Evolutionary conservation across 2,797 vertebrate genomes (phyloP).

Genomic region (Myripristis jacobus): DNA sequence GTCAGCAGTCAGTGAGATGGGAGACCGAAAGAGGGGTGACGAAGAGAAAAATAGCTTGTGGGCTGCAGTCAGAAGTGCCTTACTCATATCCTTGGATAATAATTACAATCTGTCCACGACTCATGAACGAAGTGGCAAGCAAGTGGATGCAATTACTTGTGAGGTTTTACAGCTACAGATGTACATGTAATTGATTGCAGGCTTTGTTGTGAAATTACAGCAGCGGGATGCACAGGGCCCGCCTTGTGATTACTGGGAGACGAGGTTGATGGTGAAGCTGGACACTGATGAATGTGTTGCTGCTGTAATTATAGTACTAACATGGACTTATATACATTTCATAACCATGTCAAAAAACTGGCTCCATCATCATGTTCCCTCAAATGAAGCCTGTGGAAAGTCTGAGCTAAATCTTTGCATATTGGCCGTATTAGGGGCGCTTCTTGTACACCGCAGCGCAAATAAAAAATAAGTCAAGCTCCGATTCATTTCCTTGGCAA

Average conservation of each 20-base stretch:
- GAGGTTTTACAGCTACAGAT: slow-evolving; percentile 22
- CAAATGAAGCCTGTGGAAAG: too few relatives aligned
- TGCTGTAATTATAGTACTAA: too few relatives aligned
- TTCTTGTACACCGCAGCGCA: too few relatives aligned
- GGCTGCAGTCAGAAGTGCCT: neutral
- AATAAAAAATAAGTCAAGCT: too few relatives aligned
- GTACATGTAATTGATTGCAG: slow-evolving; percentile 9
- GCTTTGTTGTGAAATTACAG: slow-evolving; percentile 21
- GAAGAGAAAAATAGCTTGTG: neutral
- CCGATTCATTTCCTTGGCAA: too few relatives aligned
- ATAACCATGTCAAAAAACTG: too few relatives aligned
- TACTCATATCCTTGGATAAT: slow-evolving; percentile 8
- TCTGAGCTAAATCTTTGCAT: too few relatives aligned
- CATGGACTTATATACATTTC: too few relatives aligned
- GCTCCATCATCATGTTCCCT: too few relatives aligned
- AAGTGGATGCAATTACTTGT: slow-evolving; percentile 38
- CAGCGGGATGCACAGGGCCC: slow-evolving; percentile 5
- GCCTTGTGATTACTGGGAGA: slow-evolving; percentile 23
- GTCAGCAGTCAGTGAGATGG: neutral
- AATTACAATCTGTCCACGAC: slow-evolving; percentile 21
- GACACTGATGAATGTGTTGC: slow-evolving; percentile 4
- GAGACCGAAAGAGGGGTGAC: neutral
- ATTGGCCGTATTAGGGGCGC: too few relatives aligned
- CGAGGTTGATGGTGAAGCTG: neutral
- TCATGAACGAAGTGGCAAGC: slow-evolving; percentile 27